Evolutionary conservation across 2,113 vertebrate species (phyloP).

Genomic region (Ictalurus punctatus): DNA sequence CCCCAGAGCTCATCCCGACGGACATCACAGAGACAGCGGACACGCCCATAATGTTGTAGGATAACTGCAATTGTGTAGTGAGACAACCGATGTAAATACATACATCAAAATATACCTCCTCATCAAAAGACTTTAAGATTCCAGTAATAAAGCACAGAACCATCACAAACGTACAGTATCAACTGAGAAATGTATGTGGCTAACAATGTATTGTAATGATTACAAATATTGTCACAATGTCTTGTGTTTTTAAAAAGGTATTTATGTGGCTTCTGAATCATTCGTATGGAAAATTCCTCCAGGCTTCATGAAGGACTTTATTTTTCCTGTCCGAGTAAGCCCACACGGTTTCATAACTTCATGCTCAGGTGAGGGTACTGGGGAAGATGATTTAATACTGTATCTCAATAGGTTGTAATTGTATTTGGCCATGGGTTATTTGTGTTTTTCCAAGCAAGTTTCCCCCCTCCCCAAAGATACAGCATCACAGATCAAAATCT

Average conservation of each 20-base stretch:
- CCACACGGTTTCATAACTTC: neutral
- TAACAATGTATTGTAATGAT: neutral
- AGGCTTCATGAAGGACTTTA: neutral
- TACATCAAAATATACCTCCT: slow-evolving; percentile 33
- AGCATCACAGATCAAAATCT: neutral
- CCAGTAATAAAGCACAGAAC: neutral
- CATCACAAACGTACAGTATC: neutral
- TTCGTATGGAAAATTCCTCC: neutral
- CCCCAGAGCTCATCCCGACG: slow-evolving; percentile 27
- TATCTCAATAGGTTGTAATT: neutral
- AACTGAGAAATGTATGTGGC: neutral
- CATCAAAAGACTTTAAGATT: slow-evolving; percentile 18
- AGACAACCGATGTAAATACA: slow-evolving; percentile 69
- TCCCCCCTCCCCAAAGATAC: neutral
- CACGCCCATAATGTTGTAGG: slow-evolving; percentile 59
- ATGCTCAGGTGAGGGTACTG: neutral
- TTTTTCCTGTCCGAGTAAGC: neutral
- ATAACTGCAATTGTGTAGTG: neutral
- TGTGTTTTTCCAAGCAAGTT: neutral
- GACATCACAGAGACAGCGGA: slow-evolving; percentile 56
- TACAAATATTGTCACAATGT: neutral
- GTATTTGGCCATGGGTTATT: neutral
- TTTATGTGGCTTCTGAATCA: neutral
- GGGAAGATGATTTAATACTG: neutral
- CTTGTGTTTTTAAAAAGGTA: neutral